Evolutionary conservation across 2,797 vertebrate genomes (phyloP).

Genomic region (Aldrovandia affinis): DNA sequence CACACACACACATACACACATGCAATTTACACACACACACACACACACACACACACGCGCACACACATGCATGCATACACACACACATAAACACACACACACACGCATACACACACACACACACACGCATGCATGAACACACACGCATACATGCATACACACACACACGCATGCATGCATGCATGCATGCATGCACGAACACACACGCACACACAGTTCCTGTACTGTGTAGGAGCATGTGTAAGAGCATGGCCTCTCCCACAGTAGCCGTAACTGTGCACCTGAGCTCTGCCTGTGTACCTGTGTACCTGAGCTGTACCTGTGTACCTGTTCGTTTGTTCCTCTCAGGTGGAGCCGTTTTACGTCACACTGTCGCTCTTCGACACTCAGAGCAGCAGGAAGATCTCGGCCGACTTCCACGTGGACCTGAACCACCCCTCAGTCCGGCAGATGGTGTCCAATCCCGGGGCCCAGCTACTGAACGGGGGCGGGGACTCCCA

Average conservation of each 20-base stretch:
- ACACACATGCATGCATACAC: background rate
- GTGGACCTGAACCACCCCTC: constrained; percentile 93
- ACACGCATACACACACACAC: background rate
- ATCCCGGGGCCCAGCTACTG: constrained; percentile 68
- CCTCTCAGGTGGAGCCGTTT: constrained; percentile 91
- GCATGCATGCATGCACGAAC: too few species aligned
- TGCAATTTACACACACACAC: background rate
- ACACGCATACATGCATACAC: too few species aligned
- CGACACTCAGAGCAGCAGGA: constrained; percentile 89
- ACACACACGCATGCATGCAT: too few species aligned
- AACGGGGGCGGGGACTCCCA: constrained; percentile 78
- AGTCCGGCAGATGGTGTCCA: constrained; percentile 85
- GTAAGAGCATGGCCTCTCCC: background rate
- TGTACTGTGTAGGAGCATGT: background rate
- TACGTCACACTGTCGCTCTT: constrained; percentile 93
- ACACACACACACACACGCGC: background rate
- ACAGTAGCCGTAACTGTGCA: background rate
- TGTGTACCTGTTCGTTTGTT: background rate
- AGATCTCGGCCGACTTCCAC: constrained; percentile 96
- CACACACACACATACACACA: too few species aligned
- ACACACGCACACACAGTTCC: background rate
- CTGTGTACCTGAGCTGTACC: constrained; percentile 6
- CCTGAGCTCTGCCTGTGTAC: background rate
- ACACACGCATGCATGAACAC: background rate
- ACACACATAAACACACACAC: background rate